Evolutionary conservation across 2,113 vertebrate species (phyloP).

Genomic region (Heterotilapia buettikoferi): DNA sequence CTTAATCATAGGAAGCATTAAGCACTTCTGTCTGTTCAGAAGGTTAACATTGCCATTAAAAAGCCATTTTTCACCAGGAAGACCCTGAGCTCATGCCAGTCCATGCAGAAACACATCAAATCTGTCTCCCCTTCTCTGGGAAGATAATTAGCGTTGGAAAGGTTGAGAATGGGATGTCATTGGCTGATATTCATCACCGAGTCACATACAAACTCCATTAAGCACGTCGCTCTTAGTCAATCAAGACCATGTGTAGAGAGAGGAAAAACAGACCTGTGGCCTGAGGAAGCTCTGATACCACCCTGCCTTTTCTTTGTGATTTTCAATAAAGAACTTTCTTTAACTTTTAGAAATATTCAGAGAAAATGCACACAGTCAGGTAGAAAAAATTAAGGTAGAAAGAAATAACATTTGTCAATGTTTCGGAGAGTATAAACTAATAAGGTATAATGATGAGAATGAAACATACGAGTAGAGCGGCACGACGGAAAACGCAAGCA

Average conservation of each 20-base stretch:
- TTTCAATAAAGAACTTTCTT: neutral
- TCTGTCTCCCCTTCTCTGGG: neutral
- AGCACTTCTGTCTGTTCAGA: slow-evolving; percentile 42
- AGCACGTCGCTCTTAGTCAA: neutral
- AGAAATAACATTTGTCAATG: neutral
- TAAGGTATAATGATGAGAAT: neutral
- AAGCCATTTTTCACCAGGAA: slow-evolving; percentile 43
- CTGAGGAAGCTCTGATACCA: neutral
- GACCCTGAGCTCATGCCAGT: slow-evolving; percentile 14
- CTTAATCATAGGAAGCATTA: slow-evolving; percentile 50
- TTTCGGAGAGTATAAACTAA: neutral
- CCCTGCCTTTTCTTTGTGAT: neutral
- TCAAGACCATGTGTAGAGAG: neutral
- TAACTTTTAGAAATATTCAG: neutral
- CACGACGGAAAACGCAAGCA: neutral
- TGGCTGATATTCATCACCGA: slow-evolving; percentile 26
- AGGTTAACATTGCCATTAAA: slow-evolving; percentile 63
- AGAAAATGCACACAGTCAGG: neutral
- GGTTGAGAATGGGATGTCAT: slow-evolving; percentile 11
- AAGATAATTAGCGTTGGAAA: slow-evolving; percentile 40
- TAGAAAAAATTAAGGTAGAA: neutral
- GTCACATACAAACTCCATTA: slow-evolving; percentile 1
- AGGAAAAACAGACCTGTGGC: neutral
- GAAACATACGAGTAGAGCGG: neutral
- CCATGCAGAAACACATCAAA: slow-evolving; percentile 14